phyloP scores from a whole-genome alignment of 2,888 invertebrate species.

The Stenotaenia linearis region DNA sequence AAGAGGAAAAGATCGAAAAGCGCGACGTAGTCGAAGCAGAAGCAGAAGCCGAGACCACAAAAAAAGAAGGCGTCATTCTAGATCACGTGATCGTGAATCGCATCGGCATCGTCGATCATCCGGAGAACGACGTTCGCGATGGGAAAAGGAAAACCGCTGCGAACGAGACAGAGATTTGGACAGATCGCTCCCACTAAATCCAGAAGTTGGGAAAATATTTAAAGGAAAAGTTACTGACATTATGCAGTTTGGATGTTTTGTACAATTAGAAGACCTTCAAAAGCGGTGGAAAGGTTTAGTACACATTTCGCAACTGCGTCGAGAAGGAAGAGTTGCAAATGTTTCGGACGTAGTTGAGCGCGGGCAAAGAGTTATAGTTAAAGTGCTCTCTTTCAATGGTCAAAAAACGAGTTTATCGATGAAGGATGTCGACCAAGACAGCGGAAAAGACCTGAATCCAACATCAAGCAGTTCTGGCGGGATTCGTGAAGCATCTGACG shows the following conservation, averaged over 20 bases:
- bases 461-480: slow-evolving; percentile 42
- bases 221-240: slow-evolving; percentile 90
- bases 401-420: slow-evolving; percentile 92
- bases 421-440: slow-evolving; percentile 93
- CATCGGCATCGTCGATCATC: slow-evolving; percentile 35
- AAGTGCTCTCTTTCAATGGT: slow-evolving; percentile 84
- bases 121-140: not conserved
- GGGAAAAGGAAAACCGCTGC: slow-evolving; percentile 27
- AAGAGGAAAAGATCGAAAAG: slow-evolving; percentile 26
- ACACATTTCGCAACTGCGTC: slow-evolving; percentile 82
- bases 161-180: slow-evolving; percentile 39
- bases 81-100: slow-evolving; percentile 34
- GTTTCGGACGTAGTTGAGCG: slow-evolving; percentile 88
- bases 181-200: slow-evolving; percentile 48
- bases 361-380: slow-evolving; percentile 84
- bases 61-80: slow-evolving; percentile 47
- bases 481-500: slow-evolving; percentile 54
- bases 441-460: slow-evolving; percentile 92
- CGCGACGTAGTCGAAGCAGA: slow-evolving; percentile 37
- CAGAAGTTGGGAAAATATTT: slow-evolving; percentile 63
- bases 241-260: slow-evolving; percentile 97
- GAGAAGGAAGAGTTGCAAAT: slow-evolving; percentile 88
- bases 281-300: slow-evolving; percentile 90
- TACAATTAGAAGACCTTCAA: slow-evolving; percentile 84
- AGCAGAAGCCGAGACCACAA: slow-evolving; percentile 40